Percentiles rank a stretch among this genome's conserved stretches.
Evolutionary conservation across 2,888 invertebrate species (phyloP).

Genomic region (Tipula unca): DNA sequence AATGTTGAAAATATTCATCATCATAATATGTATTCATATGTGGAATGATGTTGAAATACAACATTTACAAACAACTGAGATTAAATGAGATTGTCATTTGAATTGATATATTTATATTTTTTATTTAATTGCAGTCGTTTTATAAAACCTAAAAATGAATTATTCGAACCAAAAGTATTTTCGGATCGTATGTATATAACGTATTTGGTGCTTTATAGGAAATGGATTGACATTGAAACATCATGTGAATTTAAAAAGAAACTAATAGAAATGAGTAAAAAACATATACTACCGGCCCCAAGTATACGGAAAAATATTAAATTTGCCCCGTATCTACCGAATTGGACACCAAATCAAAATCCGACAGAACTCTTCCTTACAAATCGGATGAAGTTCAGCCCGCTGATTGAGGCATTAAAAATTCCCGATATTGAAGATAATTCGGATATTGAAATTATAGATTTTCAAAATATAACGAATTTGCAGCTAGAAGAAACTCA

Average conservation of each 20-base stretch:
- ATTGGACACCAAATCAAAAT: not conserved
- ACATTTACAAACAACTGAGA: too few species aligned
- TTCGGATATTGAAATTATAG: not conserved
- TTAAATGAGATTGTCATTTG: not conserved
- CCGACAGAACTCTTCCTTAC: not conserved
- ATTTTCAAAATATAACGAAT: not conserved
- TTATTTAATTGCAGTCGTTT: not conserved
- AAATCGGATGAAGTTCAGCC: not conserved
- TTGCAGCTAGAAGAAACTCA: not conserved
- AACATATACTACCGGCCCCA: not conserved
- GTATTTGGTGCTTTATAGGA: not conserved
- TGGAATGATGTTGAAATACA: not conserved
- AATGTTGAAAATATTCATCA: not conserved
- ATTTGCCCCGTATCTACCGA: not conserved
- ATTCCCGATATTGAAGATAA: not conserved
- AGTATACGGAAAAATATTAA: not conserved
- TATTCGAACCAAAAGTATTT: not conserved
- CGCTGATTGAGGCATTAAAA: not conserved
- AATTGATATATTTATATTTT: not conserved
- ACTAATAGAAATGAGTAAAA: not conserved
- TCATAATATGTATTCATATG: not conserved
- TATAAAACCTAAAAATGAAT: not conserved
- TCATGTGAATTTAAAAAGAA: not conserved
- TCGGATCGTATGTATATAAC: not conserved
- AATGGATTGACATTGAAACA: constrained; percentile 2